Base-by-base conservation (phyloP, 2,888 invertebrate genomes). In the Nymphalis polychloros region DNA sequence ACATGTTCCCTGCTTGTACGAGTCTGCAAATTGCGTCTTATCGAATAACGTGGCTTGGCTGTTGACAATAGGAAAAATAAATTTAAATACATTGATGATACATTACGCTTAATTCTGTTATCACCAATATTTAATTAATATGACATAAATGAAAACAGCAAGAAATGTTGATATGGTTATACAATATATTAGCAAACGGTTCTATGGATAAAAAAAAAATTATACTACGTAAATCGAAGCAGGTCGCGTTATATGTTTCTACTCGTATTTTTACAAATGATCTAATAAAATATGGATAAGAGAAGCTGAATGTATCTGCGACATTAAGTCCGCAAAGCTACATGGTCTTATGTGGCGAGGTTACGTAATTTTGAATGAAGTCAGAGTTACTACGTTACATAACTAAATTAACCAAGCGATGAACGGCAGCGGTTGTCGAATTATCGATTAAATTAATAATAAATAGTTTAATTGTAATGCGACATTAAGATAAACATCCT, bases 331-430 rank as follows among this genome's bases (percentile, higher is more conserved):
- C 79, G 79, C 79, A 76, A 77, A 73, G 81, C 83, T 80, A 83
- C 81, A 83, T 84, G 85, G 84, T 83, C 53, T 55, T 55, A 55
- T 55, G 27, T 55, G 81, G 79, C 68, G 59, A 64, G 53, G 78
- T 89, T 88, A 85, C 79, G 80, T 87, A 87, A 88, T 75, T 69
- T 71, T 73, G 78, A 82, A 82, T 81, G 80, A 81, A 87, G 84
- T 83, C 82, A 81, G 77, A 84, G 84, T 84, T 84, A 79, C 82
- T 81, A 75, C 75, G 72, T 89, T 87, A 84, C 76, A 77, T 84
- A 88, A 88, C 71, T 68, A 66, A 59, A 69, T 73, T 79, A 77
- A 73, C 75, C 76, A 78, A 83, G 84, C 78, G 78, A 85, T 76
- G 73, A 83, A 83, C 80, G 79, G 62, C 55, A 69, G 72, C 70